phyloP scores from a whole-genome alignment of 2,888 invertebrate genomes.

The Hirtodrosophila trivittata region DNA sequence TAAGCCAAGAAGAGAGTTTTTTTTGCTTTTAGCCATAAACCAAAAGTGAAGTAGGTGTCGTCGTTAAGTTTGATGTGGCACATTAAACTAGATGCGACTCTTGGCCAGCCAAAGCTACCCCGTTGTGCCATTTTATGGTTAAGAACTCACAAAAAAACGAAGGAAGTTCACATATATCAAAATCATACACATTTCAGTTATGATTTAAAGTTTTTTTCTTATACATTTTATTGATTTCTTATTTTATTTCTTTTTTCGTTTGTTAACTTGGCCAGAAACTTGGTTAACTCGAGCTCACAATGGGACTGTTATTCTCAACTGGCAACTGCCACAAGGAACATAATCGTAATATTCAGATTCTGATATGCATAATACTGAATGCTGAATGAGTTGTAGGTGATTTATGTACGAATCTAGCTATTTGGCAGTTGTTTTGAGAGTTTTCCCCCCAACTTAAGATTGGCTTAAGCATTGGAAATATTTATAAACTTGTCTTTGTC shows the following conservation, averaged over 20 bases:
- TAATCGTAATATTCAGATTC: slow-evolving; percentile 17
- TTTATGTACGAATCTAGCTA: slow-evolving; percentile 30
- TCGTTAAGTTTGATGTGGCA: slow-evolving; percentile 75
- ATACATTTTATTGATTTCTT: slow-evolving; percentile 26
- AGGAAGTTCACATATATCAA: slow-evolving; percentile 36
- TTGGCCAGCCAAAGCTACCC: slow-evolving; percentile 17
- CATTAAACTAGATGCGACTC: slow-evolving; percentile 65
- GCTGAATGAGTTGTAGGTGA: slow-evolving; percentile 30
- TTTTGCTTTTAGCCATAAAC: slow-evolving; percentile 51
- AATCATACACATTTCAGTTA: slow-evolving; percentile 7
- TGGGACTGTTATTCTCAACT: slow-evolving; percentile 27
- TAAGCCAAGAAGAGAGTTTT: slow-evolving; percentile 22
- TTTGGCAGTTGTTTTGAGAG: slow-evolving; percentile 9
- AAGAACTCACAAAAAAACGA: slow-evolving; percentile 14
- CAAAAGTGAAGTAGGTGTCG: slow-evolving; percentile 73
- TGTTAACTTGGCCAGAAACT: neutral
- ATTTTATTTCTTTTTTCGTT: slow-evolving; percentile 9
- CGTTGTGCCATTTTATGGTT: slow-evolving; percentile 46
- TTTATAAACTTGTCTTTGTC: slow-evolving; percentile 11
- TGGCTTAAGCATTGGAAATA: slow-evolving; percentile 8
- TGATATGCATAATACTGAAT: slow-evolving; percentile 1
- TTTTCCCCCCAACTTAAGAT: slow-evolving; percentile 2
- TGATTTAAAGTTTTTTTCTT: slow-evolving; percentile 5
- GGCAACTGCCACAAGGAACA: slow-evolving; percentile 7
- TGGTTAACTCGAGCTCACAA: slow-evolving; percentile 24